Base-by-base conservation (phyloP, 2,888 invertebrate species). In the Cephus rjabovi region DNA sequence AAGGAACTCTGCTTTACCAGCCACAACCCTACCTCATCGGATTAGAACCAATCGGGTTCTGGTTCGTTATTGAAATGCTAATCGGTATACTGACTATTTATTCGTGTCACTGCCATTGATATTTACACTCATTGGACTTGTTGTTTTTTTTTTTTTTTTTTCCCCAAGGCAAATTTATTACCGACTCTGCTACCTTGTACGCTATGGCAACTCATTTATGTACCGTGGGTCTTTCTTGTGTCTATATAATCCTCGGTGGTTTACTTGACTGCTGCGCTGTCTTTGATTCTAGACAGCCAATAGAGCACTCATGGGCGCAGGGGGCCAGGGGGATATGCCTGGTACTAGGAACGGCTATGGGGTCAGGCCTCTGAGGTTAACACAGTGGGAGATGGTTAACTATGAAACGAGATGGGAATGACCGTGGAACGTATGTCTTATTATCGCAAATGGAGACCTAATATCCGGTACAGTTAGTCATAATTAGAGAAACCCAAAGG, bases 391-490 rank as follows among this genome's bases (percentile, higher is more conserved):
- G 73, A 37, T 79, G 81, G 80, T 83, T 81, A 79, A 75, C 69
- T 80, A 79, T 34, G 79, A 81, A 83, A 83, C 79, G 76, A 83
- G 70, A 80, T 81, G 79, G 76, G 79, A 83, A 83, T 83, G 81
- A 81, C 76, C 77, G 34, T 76, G 37, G 76, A 76, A 73, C 78
- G 80, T 80, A 81, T 80, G 79, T 79, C 83, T 78, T 79, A 81
- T 83, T 83, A 83, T 83, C 80, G 81, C 80, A 80, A 80, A 83
- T 83, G 78, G 80, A 76, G 76, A 77, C 79, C 76, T 77, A 76
- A 81, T 78, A 79, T 80, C 79, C 79, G 77, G 78, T 83, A 83
- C 82, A 83, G 83, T 83, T 83, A 83, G 75, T 56, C 34, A 81
- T 79, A 83, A 83, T 83, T 81, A 81, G 79, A 76, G 69, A 75